Conservation (phyloP, 2,113 vertebrate species). For the Otis tarda region DNA sequence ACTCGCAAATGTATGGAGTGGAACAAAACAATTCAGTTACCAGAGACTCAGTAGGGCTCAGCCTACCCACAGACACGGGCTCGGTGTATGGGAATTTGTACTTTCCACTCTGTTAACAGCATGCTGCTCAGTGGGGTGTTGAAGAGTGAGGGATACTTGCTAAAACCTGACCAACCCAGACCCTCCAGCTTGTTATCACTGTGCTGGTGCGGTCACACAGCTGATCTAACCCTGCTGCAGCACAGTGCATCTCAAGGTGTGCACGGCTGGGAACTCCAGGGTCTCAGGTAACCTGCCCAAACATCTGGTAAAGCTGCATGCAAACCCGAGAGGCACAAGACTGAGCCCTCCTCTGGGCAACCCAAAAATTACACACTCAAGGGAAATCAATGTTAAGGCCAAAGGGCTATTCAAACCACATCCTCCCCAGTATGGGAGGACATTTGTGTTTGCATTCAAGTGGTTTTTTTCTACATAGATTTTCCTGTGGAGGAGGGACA, state of each 20-base stretch:
- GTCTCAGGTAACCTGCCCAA: neutral
- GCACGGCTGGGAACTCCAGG: fast-evolving
- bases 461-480: neutral
- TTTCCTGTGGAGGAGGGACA: neutral
- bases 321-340: neutral
- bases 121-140: neutral
- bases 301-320: neutral
- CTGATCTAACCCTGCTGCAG: neutral
- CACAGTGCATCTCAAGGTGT: neutral
- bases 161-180: neutral
- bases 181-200: neutral
- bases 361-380: neutral
- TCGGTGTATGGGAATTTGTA: neutral
- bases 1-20: neutral
- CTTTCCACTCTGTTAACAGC: neutral
- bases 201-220: neutral
- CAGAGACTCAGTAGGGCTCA: neutral
- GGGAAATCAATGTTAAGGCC: neutral
- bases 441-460: neutral
- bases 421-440: neutral
- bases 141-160: neutral
- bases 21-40: neutral
- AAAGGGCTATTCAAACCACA: neutral
- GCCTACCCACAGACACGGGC: neutral
- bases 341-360: neutral